Base-by-base conservation (phyloP, 2,888 invertebrate genomes). In the Phengaris arion region DNA sequence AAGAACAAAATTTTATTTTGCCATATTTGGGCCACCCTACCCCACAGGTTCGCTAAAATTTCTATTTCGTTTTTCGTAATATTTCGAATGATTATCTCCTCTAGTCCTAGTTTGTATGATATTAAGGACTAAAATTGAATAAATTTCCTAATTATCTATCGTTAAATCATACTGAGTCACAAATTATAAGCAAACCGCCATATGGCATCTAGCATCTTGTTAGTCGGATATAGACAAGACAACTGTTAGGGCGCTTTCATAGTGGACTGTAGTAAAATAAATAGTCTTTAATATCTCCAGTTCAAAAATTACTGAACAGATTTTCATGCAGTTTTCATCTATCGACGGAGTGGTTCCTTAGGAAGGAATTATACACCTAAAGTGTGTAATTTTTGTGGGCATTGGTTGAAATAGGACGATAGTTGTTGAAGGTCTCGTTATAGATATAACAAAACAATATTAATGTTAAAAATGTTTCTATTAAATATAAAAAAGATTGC, bases 131-230 rank as follows among this genome's bases (percentile, higher is more conserved):
- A 85, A 80, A 82, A 83, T 77, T 81, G 78, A 78, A 74, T 78
- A 74, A 77, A 82, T 82, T 68, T 10, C 10, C 64, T 35, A 46
- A 69, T 59, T 75, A 35, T 35, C 74, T 72, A 64, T 51, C n/a
- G 82, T 82, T 79, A 85, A 72, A 54, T 72, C 35, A 72, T 54
- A 72, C 87, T 87, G 85, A 89, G 88, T 86, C 87, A 87, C 83
- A 83, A 74, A 55, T 74, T 55, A 68, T 77, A 84, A 80, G 79
- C 83, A 83, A 82, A 74, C 77, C 78, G 83, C 90, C 91, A 90
- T 90, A 90, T 90, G 91, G 89, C 83, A 82, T 85, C 85, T 90
- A 90, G 89, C 83, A 82, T 85, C 85, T 82, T 84, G 85, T 85
- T 86, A 84, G 85, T 85, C 81, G 83, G 84, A 85, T 85, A 85